Percentiles rank a stretch among this genome's conserved stretches.
These are phyloP conservation scores for Caenorhabditis auriculariae DNA, from an alignment of 2,888 invertebrate genomes.

Conservation along the genomic window DNA sequence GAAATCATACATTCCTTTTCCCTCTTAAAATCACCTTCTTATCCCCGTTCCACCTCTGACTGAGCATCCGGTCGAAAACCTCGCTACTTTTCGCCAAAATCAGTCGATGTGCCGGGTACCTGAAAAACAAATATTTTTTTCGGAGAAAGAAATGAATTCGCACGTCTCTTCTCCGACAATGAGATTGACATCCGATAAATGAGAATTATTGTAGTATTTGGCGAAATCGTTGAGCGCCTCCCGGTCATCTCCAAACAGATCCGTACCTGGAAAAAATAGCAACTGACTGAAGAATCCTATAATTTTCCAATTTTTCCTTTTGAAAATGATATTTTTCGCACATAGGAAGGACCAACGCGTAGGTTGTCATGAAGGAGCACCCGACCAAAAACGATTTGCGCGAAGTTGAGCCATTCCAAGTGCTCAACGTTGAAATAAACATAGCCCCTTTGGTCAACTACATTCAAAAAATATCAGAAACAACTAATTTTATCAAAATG, in stretches of 20 bases:
- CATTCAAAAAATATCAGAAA: too few species aligned
- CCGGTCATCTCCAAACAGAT: slow-evolving; percentile 63
- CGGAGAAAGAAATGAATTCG: slow-evolving; percentile 12
- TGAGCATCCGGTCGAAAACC: slow-evolving; percentile 68
- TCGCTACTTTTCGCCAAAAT: slow-evolving; percentile 66
- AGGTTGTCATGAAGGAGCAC: too few species aligned
- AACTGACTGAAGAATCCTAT: too few species aligned
- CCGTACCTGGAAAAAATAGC: slow-evolving; percentile 51
- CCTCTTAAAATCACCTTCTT: slow-evolving; percentile 35
- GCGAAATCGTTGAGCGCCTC: slow-evolving; percentile 62
- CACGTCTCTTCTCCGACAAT: slow-evolving; percentile 64
- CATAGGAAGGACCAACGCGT: not conserved
- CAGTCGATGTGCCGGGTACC: slow-evolving; percentile 66
- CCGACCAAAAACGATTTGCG: too few species aligned
- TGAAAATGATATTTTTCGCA: not conserved
- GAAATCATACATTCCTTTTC: too few species aligned
- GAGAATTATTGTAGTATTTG: slow-evolving; percentile 61
- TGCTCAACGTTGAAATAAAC: too few species aligned
- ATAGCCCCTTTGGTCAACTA: too few species aligned
- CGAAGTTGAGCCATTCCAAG: too few species aligned
- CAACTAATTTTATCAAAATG: too few species aligned
- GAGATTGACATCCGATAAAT: slow-evolving; percentile 60
- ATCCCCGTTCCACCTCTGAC: slow-evolving; percentile 63
- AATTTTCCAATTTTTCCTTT: not conserved
- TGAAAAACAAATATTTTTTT: slow-evolving; percentile 22